Base-by-base conservation (phyloP, 2,797 vertebrate genomes). In the Enteromius unitaeniatus region DNA sequence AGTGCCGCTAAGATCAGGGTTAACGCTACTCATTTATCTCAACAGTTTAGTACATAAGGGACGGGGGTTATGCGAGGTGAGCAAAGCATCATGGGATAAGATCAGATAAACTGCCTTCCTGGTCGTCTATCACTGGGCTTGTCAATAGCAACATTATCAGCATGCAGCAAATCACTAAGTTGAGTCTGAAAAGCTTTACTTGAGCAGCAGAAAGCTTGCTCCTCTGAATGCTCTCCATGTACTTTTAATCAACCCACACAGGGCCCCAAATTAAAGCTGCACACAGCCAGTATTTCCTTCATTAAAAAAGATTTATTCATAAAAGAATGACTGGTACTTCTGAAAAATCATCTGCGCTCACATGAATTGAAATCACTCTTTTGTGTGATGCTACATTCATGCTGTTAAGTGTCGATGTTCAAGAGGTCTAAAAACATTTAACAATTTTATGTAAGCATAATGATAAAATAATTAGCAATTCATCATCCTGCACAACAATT, bases 51-150 rank as follows among this genome's bases (percentile, higher is more conserved):
- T n/a, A 58, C 0, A 17, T 26, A 15, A 45, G 34, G 49, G 13
- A 70, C 15, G 28, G 42, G 78, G 65, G 65, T 31, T 6, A 70
- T 5, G 19, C 1, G 23, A 67, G 78, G 78, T 69, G 49, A 80
- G 62, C 65, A 58, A 58, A 69, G 65, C 65, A 42, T 79, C 8
- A 14, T 4, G 23, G 15, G 65, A 58, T 40, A 40, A 79, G 49
- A 79, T 80, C 64, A 19, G 64, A 79, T 60, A 53, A 79, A 68
- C 23, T 55, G n/a, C 9, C 64, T 69, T 40, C 21, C 47, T 42
- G 15, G 21, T 53, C n/a, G 4, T 55, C 21, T 64, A 21, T 79
- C 10, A 40, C 64, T 17, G 55, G n/a, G n/a, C 7, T 62, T 62
- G 75, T 62, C 75, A 10, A 45, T 78, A 28, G 37, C 40, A 26